Conservation (phyloP, 1,140 invertebrate genomes). For the Heliconius hewitsoni region DNA sequence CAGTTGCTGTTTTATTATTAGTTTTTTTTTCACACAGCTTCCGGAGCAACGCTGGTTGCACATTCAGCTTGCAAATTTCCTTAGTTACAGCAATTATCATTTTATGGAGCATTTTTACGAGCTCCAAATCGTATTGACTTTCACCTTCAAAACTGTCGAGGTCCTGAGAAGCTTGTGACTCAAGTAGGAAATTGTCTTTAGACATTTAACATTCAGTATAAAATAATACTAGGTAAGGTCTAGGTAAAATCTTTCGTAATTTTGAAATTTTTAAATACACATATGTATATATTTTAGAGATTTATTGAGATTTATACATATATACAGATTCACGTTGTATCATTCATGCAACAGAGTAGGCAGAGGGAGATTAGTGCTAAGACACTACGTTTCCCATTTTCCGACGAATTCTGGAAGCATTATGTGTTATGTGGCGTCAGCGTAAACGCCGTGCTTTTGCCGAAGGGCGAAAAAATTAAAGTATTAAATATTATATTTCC, state of each 20-base stretch:
- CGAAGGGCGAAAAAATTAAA: no score
- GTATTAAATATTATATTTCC: no score
- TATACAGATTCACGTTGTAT: no score
- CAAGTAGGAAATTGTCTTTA: slow-evolving; percentile 41
- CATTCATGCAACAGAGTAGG: no score
- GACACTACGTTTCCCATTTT: no score
- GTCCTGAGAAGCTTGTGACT: slow-evolving; percentile 42
- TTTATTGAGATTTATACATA: no score
- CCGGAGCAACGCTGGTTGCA: background rate
- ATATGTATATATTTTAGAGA: no score
- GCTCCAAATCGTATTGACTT: slow-evolving; percentile 30
- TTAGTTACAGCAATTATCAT: slow-evolving; percentile 33
- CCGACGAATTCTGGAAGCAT: no score
- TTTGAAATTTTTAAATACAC: background rate
- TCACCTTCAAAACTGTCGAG: slow-evolving; percentile 43
- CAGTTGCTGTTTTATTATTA: background rate
- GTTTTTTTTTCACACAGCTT: background rate
- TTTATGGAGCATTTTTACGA: slow-evolving; percentile 46
- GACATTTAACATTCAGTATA: background rate
- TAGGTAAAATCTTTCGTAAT: background rate
- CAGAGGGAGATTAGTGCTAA: no score
- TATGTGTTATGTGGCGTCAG: no score
- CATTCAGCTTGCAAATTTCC: slow-evolving; percentile 5
- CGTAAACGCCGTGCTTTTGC: no score
- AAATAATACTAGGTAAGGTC: background rate